Percentiles rank a stretch among this genome's conserved stretches.
These are phyloP conservation scores for Drosophila percnosoma DNA, from an alignment of 2,888 invertebrate species.

Conservation along the genomic window DNA sequence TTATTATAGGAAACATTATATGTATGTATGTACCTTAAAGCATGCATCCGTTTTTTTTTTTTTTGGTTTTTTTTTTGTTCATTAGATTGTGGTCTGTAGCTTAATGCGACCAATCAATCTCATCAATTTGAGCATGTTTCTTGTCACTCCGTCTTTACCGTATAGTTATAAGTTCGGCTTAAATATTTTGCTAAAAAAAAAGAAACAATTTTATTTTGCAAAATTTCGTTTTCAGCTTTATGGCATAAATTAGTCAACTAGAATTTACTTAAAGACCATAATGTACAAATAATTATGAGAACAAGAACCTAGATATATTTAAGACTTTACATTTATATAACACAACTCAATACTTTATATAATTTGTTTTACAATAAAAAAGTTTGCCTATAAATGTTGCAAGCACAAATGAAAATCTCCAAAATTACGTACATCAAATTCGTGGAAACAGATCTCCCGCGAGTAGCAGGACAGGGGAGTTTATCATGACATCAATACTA, in stretches of 20 bases:
- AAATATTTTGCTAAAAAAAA: constrained; percentile 47
- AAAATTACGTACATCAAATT: constrained; percentile 68
- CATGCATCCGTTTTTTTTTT: constrained; percentile 4
- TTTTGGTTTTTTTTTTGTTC: constrained; percentile 1
- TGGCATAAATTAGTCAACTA: constrained; percentile 75
- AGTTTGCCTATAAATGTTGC: constrained; percentile 32
- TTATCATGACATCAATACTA: constrained; percentile 11
- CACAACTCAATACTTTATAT: constrained; percentile 66
- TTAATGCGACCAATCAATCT: neutral
- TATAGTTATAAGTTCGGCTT: constrained; percentile 44
- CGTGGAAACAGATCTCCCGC: constrained; percentile 52
- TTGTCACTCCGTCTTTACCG: constrained; percentile 47
- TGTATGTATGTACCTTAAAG: constrained; percentile 7
- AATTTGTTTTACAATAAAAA: constrained; percentile 38
- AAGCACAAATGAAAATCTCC: constrained; percentile 62
- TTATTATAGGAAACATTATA: constrained; percentile 4
- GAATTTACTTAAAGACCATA: constrained; percentile 72
- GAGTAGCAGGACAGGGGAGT: constrained; percentile 19
- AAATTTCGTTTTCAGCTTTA: constrained; percentile 43
- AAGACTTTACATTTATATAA: constrained; percentile 51
- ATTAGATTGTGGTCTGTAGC: constrained; percentile 13
- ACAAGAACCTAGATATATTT: constrained; percentile 55
- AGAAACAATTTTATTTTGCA: constrained; percentile 61
- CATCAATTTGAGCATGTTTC: constrained; percentile 39
- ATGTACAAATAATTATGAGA: constrained; percentile 76